Percentiles rank a stretch among this genome's conserved stretches.
These are phyloP conservation scores for Acrobasis consociella DNA, from an alignment of 2,888 invertebrate species.

Conservation along the genomic window DNA sequence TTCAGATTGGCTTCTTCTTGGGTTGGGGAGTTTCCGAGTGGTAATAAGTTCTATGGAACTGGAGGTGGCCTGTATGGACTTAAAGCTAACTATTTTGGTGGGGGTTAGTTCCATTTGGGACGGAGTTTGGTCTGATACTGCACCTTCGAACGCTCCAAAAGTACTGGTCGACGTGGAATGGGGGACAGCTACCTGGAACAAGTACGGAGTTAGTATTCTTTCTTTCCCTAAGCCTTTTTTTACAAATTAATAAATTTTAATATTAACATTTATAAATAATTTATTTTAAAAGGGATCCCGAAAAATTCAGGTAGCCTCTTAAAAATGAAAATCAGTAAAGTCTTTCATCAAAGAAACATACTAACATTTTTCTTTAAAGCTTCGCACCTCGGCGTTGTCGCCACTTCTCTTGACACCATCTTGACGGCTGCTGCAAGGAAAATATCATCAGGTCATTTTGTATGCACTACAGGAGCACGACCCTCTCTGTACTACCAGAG, in stretches of 20 bases:
- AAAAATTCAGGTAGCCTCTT: too few relatives aligned
- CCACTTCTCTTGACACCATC: constrained; percentile 57
- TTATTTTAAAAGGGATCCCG: too few relatives aligned
- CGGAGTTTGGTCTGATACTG: constrained; percentile 29
- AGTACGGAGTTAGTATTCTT: constrained; percentile 19
- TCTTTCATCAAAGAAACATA: neutral
- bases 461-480: too few relatives aligned
- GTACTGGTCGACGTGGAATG: constrained; percentile 41
- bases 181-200: constrained; percentile 61
- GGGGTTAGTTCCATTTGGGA: constrained; percentile 41
- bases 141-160: constrained; percentile 35
- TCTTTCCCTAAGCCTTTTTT: too few relatives aligned
- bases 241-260: too few relatives aligned
- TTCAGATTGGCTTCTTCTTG: constrained; percentile 50
- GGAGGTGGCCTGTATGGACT: constrained; percentile 46
- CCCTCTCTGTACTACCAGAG: too few relatives aligned
- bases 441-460: too few relatives aligned
- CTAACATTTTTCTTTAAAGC: constrained; percentile 49
- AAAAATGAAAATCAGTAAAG: too few relatives aligned
- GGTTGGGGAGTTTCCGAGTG: constrained; percentile 22
- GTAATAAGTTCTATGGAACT: constrained; percentile 40
- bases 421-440: constrained; percentile 48
- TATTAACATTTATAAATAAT: too few relatives aligned
- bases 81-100: constrained; percentile 31
- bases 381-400: constrained; percentile 42